These are phyloP conservation scores for Nemoura dubitans DNA, from an alignment of 2,888 invertebrate species.

Conservation along the genomic window DNA sequence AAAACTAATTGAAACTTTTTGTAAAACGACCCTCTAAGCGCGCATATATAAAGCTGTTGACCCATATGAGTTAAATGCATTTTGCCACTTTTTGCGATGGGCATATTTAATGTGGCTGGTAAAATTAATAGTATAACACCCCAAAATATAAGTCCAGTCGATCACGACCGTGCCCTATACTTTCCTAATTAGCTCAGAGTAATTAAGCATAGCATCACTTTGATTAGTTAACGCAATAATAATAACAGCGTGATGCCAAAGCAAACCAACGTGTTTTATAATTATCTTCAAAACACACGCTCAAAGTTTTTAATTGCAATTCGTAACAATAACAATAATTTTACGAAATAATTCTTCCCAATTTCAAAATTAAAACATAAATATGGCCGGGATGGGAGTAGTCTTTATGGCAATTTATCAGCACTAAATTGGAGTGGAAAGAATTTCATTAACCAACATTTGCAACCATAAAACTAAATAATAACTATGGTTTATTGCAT, in stretches of 20 bases:
- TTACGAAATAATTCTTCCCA: neutral
- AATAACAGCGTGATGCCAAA: neutral
- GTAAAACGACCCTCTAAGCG: neutral
- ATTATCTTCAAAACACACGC: conserved; percentile 19
- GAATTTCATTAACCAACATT: conserved; percentile 27
- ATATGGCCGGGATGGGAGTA: neutral
- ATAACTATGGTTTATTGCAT: neutral
- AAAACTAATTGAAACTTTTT: neutral
- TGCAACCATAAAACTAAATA: neutral
- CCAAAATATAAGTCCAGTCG: neutral
- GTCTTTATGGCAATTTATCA: conserved; percentile 2
- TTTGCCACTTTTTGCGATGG: neutral
- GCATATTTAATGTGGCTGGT: too few relatives aligned
- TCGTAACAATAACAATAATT: conserved; percentile 23
- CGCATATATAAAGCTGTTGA: neutral
- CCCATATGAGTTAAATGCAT: neutral
- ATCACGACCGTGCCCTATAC: neutral
- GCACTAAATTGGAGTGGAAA: conserved; percentile 16
- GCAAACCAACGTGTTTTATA: neutral
- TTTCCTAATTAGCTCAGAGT: neutral
- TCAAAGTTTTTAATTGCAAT: neutral
- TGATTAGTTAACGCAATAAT: neutral
- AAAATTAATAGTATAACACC: neutral
- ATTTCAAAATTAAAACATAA: conserved; percentile 19
- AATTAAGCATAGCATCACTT: neutral